These are phyloP conservation scores for Operophtera brumata DNA, from an alignment of 2,888 invertebrate species.

Conservation along the genomic window DNA sequence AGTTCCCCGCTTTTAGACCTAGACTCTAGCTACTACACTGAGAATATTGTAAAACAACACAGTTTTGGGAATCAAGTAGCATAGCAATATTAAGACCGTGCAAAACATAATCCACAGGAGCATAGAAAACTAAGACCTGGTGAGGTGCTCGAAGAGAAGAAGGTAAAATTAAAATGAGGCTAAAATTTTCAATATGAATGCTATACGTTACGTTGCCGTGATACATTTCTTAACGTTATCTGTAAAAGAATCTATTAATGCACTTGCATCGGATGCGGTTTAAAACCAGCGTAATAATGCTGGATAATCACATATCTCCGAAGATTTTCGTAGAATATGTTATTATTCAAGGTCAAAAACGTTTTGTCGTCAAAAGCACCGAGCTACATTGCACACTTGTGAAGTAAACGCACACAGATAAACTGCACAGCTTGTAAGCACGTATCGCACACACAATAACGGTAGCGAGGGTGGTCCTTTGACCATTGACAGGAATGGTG, in stretches of 20 bases:
- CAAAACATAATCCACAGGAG: slow-evolving; percentile 83
- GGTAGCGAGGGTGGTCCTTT: slow-evolving; percentile 48
- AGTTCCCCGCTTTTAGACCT: slow-evolving; percentile 68
- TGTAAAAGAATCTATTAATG: slow-evolving; percentile 65
- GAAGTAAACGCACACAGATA: slow-evolving; percentile 70
- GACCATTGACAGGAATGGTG: slow-evolving; percentile 53
- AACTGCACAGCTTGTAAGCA: slow-evolving; percentile 78
- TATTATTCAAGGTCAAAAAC: slow-evolving; percentile 61
- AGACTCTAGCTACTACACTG: slow-evolving; percentile 56
- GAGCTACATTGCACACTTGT: slow-evolving; percentile 73
- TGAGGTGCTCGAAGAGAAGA: slow-evolving; percentile 95
- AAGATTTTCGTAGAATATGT: slow-evolving; percentile 43
- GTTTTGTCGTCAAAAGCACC: slow-evolving; percentile 70
- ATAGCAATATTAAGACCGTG: slow-evolving; percentile 72
- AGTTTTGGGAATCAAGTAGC: slow-evolving; percentile 53
- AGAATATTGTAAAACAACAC: slow-evolving; percentile 50
- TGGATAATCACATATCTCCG: slow-evolving; percentile 64
- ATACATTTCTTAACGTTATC: slow-evolving; percentile 70
- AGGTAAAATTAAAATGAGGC: slow-evolving; percentile 86
- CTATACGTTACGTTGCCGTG: slow-evolving; percentile 76
- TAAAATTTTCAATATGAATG: slow-evolving; percentile 70
- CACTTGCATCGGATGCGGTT: slow-evolving; percentile 73
- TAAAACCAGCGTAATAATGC: slow-evolving; percentile 46
- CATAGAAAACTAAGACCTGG: slow-evolving; percentile 96
- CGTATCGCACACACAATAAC: slow-evolving; percentile 73